Conservation (phyloP, 2,888 invertebrate genomes). For the Aplocera efformata region DNA sequence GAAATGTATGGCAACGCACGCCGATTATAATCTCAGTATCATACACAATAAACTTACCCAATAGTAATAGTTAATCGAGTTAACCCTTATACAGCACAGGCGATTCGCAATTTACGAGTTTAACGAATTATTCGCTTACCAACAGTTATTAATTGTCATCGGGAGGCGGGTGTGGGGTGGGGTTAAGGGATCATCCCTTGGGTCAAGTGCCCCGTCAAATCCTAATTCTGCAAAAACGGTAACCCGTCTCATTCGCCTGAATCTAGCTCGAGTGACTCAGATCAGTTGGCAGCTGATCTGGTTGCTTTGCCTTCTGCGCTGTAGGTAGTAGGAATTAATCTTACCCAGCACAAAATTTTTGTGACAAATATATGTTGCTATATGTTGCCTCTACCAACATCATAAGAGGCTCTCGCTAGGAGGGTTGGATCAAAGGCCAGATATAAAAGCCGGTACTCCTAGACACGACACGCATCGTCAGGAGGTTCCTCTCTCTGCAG, state of each 20-base stretch:
- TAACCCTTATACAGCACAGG: slow-evolving; percentile 65
- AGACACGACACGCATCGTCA: too few relatives aligned
- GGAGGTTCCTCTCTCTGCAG: too few relatives aligned
- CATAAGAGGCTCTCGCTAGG: too few relatives aligned
- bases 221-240: neutral
- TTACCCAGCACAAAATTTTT: too few relatives aligned
- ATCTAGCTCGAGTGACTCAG: neutral
- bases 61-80: slow-evolving; percentile 56
- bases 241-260: neutral
- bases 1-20: slow-evolving; percentile 16
- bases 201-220: neutral
- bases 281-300: too few relatives aligned
- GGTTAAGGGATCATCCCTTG: slow-evolving; percentile 11
- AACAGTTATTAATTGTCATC: slow-evolving; percentile 54
- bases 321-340: too few relatives aligned
- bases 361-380: too few relatives aligned
- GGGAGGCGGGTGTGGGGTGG: slow-evolving; percentile 13
- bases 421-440: too few relatives aligned
- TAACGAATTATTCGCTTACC: slow-evolving; percentile 61
- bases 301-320: too few relatives aligned
- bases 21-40: slow-evolving; percentile 36
- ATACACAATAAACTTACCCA: slow-evolving; percentile 56
- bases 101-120: slow-evolving; percentile 56
- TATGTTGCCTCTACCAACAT: too few relatives aligned
- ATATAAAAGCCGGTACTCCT: too few relatives aligned